Conservation (phyloP, 2,113 vertebrate genomes). For the Pelusios castaneus region DNA sequence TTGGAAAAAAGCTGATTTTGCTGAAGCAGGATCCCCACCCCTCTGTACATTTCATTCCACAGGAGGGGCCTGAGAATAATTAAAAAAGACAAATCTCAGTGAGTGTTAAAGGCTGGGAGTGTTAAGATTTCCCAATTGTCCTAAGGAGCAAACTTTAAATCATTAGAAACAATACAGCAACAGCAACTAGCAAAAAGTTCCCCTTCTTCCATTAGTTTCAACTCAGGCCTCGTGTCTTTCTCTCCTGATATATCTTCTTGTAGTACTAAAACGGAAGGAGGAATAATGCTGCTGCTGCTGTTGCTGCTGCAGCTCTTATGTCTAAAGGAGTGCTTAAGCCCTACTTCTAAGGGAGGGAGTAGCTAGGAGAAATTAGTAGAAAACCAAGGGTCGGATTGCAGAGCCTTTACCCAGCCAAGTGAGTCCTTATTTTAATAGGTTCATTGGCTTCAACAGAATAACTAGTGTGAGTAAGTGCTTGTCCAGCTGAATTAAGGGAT, state of each 20-base stretch:
- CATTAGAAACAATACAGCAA: background rate
- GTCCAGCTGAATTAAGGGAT: background rate
- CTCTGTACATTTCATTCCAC: constrained; percentile 28
- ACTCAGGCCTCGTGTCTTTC: background rate
- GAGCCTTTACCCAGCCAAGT: background rate
- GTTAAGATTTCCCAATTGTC: constrained; percentile 16
- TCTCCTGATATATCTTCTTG: background rate
- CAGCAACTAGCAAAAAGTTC: background rate
- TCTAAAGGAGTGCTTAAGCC: background rate
- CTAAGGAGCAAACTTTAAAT: constrained; percentile 16
- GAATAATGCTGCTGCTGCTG: background rate
- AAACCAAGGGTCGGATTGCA: background rate
- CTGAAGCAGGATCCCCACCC: constrained; percentile 1
- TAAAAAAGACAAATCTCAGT: background rate
- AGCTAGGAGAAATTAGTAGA: background rate
- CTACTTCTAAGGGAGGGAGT: background rate
- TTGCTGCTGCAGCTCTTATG: background rate
- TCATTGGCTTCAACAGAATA: background rate
- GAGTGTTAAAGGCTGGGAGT: background rate
- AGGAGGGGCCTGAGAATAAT: constrained; percentile 22
- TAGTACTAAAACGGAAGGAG: background rate
- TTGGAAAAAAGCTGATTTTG: background rate
- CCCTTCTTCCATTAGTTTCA: background rate
- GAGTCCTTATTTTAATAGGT: background rate
- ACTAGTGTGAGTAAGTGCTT: background rate